Evolutionary conservation across 37 sponge, comb jelly and placozoan genomes (phyloP).

Genomic region (Aplysina aerophoba): DNA sequence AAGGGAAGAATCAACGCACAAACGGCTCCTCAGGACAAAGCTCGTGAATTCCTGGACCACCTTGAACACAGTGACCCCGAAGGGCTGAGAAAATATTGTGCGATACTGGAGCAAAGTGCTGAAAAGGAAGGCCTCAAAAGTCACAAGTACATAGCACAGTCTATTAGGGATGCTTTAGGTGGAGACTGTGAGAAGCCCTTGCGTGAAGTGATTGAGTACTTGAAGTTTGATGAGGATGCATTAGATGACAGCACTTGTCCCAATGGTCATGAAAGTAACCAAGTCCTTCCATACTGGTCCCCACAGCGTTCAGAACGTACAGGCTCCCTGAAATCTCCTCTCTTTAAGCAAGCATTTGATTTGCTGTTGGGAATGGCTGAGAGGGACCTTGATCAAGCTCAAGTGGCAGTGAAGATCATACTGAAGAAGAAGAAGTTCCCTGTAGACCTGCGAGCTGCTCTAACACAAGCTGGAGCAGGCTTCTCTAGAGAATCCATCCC

Average conservation of each 20-base stretch:
- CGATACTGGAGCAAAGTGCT: slow-evolving; percentile 5
- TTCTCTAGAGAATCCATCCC: not conserved
- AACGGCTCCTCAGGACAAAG: not conserved
- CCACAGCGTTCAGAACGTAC: too few relatives aligned
- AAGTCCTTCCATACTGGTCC: not conserved
- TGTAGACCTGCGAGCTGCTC: not conserved
- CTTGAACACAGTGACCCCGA: not conserved
- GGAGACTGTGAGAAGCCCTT: not conserved
- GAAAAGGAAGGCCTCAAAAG: not conserved
- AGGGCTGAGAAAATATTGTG: not conserved
- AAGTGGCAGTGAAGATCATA: not conserved
- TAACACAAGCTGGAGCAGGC: slow-evolving; percentile 30
- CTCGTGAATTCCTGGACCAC: not conserved
- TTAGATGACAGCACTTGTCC: too few relatives aligned
- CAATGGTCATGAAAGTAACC: not conserved
- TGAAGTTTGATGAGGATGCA: too few relatives aligned
- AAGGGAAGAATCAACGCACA: not conserved
- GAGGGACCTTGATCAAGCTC: not conserved
- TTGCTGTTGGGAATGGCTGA: not conserved
- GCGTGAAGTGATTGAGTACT: not conserved
- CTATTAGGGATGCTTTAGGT: not conserved
- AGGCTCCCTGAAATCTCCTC: not conserved
- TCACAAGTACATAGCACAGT: not conserved
- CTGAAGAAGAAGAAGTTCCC: not conserved
- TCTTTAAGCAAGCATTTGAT: not conserved